These are phyloP conservation scores for Oostethus manadensis DNA, from an alignment of 2,113 vertebrate genomes.

Conservation along the genomic window DNA sequence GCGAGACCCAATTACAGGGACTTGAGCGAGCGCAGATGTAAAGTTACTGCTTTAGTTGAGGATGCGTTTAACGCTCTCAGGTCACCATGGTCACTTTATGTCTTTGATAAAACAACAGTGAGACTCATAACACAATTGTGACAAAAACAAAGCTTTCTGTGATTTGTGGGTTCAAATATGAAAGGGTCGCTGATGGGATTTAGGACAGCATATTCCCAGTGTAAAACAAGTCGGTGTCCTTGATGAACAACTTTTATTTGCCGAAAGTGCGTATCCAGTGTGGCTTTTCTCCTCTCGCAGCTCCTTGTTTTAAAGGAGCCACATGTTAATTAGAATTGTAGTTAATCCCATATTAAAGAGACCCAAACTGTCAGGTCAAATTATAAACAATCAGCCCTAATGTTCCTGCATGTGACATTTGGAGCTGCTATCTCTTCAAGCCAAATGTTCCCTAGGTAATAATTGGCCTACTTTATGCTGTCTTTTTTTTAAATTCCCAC, in stretches of 20 bases:
- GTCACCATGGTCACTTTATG: slow-evolving; percentile 51
- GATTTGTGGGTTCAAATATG: slow-evolving; percentile 41
- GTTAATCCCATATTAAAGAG: slow-evolving; percentile 76
- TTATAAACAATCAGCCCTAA: slow-evolving; percentile 76
- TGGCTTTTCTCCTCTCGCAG: slow-evolving; percentile 32
- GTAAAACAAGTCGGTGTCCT: slow-evolving; percentile 30
- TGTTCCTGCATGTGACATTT: slow-evolving; percentile 69
- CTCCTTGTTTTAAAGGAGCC: slow-evolving; percentile 59
- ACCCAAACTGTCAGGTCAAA: slow-evolving; percentile 78
- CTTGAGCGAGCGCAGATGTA: slow-evolving; percentile 47
- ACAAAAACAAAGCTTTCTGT: slow-evolving; percentile 47
- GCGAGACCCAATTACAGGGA: slow-evolving; percentile 70
- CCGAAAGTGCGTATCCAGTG: slow-evolving; percentile 21
- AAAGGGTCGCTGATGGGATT: slow-evolving; percentile 29
- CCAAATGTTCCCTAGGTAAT: slow-evolving; percentile 76
- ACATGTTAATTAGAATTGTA: slow-evolving; percentile 75
- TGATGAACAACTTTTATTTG: slow-evolving; percentile 47
- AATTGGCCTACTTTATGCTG: slow-evolving; percentile 77
- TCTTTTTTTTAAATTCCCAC: slow-evolving; percentile 68
- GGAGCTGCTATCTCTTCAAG: slow-evolving; percentile 67
- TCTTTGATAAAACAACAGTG: slow-evolving; percentile 53
- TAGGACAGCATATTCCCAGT: slow-evolving; percentile 15
- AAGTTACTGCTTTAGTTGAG: slow-evolving; percentile 66
- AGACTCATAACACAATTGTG: slow-evolving; percentile 52
- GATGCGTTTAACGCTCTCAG: slow-evolving; percentile 59